Conservation (phyloP, 2,888 invertebrate genomes). For the Acanthosepion lycidas region DNA sequence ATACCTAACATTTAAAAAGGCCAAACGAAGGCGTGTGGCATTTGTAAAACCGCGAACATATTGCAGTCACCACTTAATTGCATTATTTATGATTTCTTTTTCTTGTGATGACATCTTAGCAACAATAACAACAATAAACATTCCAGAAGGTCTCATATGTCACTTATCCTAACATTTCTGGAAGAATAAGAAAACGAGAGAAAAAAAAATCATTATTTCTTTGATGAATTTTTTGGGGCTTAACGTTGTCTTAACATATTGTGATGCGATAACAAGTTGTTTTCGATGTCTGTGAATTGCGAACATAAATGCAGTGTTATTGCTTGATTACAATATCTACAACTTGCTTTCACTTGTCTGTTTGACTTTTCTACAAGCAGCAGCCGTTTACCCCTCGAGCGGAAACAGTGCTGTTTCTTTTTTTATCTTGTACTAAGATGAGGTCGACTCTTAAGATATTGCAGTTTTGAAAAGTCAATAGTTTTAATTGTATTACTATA, state of each 20-base stretch:
- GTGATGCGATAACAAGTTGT: not conserved
- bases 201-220: not conserved
- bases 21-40: slow-evolving; percentile 5
- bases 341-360: not conserved
- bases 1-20: not conserved
- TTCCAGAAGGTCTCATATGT: not conserved
- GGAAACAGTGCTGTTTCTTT: not conserved
- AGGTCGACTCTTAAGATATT: too few species aligned
- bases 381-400: not conserved
- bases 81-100: not conserved
- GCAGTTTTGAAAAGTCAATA: too few species aligned
- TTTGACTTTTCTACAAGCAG: not conserved
- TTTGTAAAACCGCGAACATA: not conserved
- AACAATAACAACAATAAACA: not conserved
- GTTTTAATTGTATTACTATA: too few species aligned
- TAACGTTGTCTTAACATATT: not conserved
- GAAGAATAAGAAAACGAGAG: not conserved
- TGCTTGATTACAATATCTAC: not conserved
- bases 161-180: not conserved
- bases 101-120: not conserved
- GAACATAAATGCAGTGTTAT: not conserved
- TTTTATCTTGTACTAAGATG: too few species aligned
- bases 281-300: not conserved
- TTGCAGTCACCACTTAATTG: not conserved
- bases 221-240: not conserved